phyloP scores from a whole-genome alignment of 2,797 vertebrate genomes.

The Pantherophis alleghaniensis region DNA sequence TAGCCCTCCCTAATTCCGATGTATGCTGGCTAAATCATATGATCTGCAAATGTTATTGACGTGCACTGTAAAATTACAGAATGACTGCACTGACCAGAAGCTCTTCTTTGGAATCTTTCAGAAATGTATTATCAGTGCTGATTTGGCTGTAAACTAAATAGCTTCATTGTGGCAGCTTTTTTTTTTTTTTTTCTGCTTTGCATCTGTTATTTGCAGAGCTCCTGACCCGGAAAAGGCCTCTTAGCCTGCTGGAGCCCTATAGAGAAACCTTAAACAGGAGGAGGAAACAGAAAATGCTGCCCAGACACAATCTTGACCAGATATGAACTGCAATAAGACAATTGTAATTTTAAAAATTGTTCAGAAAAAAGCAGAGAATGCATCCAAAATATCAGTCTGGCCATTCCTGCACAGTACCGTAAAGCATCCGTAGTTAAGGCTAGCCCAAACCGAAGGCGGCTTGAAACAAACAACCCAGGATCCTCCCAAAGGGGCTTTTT shows the following conservation, averaged over 20 bases:
- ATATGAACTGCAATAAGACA: neutral
- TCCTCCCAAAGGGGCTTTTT: too few relatives aligned
- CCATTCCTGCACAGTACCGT: neutral
- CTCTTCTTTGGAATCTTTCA: neutral
- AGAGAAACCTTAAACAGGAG: slow-evolving; percentile 22
- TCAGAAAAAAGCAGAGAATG: neutral
- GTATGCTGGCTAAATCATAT: slow-evolving; percentile 32
- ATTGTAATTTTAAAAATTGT: neutral
- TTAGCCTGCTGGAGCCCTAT: slow-evolving; percentile 8
- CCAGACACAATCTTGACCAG: slow-evolving; percentile 36
- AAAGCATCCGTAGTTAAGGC: neutral
- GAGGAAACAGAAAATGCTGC: slow-evolving; percentile 38
- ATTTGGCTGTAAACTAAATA: slow-evolving; percentile 38
- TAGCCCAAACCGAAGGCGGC: neutral
- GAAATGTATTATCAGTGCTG: slow-evolving; percentile 28
- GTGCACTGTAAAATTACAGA: slow-evolving; percentile 15
- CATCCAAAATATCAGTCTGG: neutral
- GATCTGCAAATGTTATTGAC: slow-evolving; percentile 40
- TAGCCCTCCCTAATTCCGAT: slow-evolving; percentile 38
- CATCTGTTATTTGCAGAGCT: slow-evolving; percentile 13
- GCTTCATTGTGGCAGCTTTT: slow-evolving; percentile 36
- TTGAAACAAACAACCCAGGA: neutral
- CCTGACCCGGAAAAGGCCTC: slow-evolving; percentile 29
- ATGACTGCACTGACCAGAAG: neutral
- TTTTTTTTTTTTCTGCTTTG: slow-evolving; percentile 37